phyloP scores from a whole-genome alignment of 2,797 vertebrate genomes.

The Peromyscus aztecus region DNA sequence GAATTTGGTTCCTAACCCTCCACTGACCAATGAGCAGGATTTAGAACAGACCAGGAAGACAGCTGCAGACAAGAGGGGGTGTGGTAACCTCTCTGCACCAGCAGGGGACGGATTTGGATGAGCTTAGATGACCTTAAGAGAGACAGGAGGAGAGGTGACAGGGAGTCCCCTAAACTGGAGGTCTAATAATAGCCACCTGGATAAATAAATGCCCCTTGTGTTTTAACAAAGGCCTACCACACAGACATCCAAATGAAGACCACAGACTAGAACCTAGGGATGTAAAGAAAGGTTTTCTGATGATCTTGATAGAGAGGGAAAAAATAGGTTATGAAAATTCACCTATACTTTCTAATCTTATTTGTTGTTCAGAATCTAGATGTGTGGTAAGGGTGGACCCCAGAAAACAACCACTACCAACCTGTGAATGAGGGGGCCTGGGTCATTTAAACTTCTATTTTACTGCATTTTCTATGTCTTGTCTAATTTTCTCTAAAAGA shows the following conservation, averaged over 20 bases:
- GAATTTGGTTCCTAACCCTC: background rate
- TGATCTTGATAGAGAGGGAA: background rate
- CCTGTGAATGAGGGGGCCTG: background rate
- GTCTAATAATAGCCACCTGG: background rate
- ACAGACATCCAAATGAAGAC: background rate
- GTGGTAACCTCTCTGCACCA: background rate
- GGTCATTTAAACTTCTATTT: background rate
- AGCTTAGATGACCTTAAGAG: rapidly evolving
- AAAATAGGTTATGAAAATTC: background rate
- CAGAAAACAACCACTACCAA: background rate
- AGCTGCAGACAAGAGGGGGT: background rate
- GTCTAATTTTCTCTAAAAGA: background rate
- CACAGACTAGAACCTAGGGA: background rate
- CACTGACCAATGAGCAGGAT: background rate
- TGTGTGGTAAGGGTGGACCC: background rate
- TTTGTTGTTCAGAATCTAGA: background rate
- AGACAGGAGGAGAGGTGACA: background rate
- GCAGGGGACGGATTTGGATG: background rate
- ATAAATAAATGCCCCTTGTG: background rate
- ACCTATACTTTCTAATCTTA: background rate
- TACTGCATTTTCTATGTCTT: background rate
- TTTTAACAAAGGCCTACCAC: background rate
- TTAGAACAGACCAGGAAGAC: background rate
- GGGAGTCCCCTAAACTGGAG: rapidly evolving
- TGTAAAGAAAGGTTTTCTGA: background rate